Evolutionary conservation across 2,113 vertebrate genomes (phyloP).

Genomic region (Microcebus griseorufus): DNA sequence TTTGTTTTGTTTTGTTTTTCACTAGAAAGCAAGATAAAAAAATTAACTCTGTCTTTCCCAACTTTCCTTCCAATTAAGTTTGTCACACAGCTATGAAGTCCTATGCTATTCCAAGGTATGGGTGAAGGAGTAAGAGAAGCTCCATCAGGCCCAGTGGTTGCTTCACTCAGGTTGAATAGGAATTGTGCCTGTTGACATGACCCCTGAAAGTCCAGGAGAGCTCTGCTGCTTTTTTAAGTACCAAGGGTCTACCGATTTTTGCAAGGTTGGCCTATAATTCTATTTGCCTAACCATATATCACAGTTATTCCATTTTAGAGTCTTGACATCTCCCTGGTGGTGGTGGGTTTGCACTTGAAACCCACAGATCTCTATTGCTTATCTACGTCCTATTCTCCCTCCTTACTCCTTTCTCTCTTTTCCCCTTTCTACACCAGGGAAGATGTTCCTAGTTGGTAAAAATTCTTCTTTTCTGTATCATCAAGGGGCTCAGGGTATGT

Average conservation of each 20-base stretch:
- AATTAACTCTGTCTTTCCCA: background rate
- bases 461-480: background rate
- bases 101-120: no score
- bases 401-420: background rate
- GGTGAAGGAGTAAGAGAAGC: background rate
- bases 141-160: no score
- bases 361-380: background rate
- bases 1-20: background rate
- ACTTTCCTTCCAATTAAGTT: background rate
- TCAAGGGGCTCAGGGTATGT: background rate
- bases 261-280: background rate
- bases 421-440: background rate
- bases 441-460: background rate
- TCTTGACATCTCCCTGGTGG: background rate
- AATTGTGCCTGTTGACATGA: background rate
- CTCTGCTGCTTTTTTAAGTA: background rate
- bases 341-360: background rate
- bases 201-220: no score
- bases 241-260: background rate
- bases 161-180: background rate
- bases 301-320: background rate
- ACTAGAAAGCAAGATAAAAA: background rate
- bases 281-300: background rate
- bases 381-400: background rate
- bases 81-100: background rate